Evolutionary conservation across 2,113 vertebrate genomes (phyloP).

Genomic region (Scomber japonicus): DNA sequence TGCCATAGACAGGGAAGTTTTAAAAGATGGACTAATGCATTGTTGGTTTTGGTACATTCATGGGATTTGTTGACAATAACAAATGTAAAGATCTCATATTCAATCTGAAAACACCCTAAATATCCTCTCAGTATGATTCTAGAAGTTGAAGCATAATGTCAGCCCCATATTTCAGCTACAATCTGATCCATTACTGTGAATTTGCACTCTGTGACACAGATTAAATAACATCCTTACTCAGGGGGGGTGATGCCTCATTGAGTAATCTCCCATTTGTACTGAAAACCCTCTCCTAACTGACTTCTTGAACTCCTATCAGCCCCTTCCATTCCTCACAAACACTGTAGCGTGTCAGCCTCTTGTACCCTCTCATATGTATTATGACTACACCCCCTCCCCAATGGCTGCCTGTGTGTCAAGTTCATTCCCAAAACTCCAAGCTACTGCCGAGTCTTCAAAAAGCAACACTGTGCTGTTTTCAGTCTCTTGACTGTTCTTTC

Average conservation of each 20-base stretch:
- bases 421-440: constrained; percentile 11
- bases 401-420: constrained; percentile 17
- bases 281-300: constrained; percentile 5
- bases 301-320: constrained; percentile 27
- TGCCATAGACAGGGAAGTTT: no score
- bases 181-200: background rate
- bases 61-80: no score
- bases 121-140: no score
- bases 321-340: constrained; percentile 2
- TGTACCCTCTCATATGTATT: background rate
- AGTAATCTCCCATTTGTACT: constrained; percentile 7
- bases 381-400: background rate
- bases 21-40: no score
- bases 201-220: constrained; percentile 14
- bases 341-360: constrained; percentile 9
- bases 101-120: no score
- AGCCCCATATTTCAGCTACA: background rate
- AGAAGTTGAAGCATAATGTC: no score
- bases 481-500: constrained; percentile 4
- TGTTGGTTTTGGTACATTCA: no score
- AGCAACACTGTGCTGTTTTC: constrained; percentile 4
- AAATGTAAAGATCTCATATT: no score
- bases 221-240: constrained; percentile 15
- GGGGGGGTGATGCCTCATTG: background rate
- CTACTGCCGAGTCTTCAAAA: background rate